Percentiles rank a stretch among this genome's conserved stretches.
Conservation (phyloP, 2,888 invertebrate species). For the Lasioglossum figueresi region DNA sequence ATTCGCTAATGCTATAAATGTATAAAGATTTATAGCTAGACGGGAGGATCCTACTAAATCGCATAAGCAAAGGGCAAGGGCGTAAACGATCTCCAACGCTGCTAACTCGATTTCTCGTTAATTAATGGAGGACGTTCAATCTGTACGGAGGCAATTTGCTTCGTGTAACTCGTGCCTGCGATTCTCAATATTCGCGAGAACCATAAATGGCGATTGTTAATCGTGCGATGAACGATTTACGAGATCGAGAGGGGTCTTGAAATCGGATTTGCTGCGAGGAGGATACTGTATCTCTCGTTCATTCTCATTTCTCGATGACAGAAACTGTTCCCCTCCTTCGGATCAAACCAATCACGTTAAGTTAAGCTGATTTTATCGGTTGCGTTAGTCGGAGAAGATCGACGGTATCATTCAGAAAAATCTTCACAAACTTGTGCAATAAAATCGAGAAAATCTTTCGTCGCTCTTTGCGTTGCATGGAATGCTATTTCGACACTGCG, state of each 20-base stretch:
- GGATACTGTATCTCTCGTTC: neutral
- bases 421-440: neutral
- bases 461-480: accelerated
- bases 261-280: neutral
- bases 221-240: neutral
- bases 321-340: neutral
- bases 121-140: neutral
- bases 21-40: neutral
- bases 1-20: neutral
- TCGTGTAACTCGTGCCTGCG: neutral
- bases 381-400: neutral
- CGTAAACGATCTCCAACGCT: neutral
- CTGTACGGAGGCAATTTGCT: conserved; percentile 9
- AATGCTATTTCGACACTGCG: too few relatives aligned
- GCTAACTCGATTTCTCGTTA: conserved; percentile 8
- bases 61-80: neutral
- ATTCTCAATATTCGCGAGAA: conserved; percentile 4
- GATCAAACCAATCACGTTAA: neutral
- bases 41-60: neutral
- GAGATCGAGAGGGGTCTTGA: neutral
- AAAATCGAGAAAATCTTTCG: neutral
- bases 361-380: neutral
- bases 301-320: neutral
- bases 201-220: neutral
- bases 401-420: neutral